Percentiles rank a stretch among this genome's conserved stretches.
phyloP scores from a whole-genome alignment of 2,113 vertebrate genomes.

The Nyctereutes procyonoides region DNA sequence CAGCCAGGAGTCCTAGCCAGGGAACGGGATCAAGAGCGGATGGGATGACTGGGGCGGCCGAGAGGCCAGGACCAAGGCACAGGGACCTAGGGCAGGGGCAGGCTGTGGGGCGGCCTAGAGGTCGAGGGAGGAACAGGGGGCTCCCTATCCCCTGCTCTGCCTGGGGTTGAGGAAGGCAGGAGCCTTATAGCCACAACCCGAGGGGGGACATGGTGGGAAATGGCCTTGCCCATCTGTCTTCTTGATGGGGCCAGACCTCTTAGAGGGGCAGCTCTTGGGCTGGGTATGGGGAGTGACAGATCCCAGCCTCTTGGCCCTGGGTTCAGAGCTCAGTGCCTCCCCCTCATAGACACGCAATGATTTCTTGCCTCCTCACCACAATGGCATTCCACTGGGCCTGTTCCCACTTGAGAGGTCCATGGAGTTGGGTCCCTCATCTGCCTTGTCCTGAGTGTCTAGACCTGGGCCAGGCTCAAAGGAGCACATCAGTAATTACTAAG shows the following conservation, averaged over 20 bases:
- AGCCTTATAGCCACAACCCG: background rate
- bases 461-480: background rate
- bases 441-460: background rate
- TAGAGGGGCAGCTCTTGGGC: background rate
- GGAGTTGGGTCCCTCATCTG: background rate
- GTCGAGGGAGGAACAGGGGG: constrained; percentile 29
- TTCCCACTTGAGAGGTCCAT: background rate
- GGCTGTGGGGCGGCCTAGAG: constrained; percentile 35
- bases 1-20: constrained; percentile 78
- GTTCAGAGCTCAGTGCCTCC: background rate
- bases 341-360: background rate
- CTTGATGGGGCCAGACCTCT: constrained; percentile 26
- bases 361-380: background rate
- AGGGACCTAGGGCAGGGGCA: background rate
- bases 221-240: background rate
- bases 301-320: background rate
- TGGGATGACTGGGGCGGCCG: constrained; percentile 1
- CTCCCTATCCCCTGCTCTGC: background rate
- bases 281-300: background rate
- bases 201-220: background rate
- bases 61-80: constrained; percentile 28
- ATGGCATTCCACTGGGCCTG: background rate
- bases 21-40: constrained; percentile 65
- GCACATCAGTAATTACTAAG: background rate
- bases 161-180: background rate